Evolutionary conservation across 2,888 invertebrate genomes (phyloP).

Genomic region (Uloborus plumipes): DNA sequence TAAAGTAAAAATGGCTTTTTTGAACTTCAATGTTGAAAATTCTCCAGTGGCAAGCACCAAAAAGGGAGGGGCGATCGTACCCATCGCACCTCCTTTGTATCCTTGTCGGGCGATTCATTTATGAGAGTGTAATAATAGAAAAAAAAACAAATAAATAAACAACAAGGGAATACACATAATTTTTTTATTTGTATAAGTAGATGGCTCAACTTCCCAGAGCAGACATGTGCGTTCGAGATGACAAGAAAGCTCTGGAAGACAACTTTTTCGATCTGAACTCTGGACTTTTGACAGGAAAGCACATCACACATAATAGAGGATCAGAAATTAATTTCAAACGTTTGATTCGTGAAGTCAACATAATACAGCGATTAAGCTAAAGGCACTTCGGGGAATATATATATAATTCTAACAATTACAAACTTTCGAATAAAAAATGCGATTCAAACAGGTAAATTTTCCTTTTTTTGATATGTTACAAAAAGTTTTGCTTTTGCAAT

Average conservation of each 20-base stretch:
- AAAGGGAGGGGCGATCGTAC: no score
- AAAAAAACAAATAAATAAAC: no score
- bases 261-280: constrained; percentile 22
- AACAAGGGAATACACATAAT: constrained; percentile 12
- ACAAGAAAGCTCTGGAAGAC: constrained; percentile 50
- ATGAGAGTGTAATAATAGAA: no score
- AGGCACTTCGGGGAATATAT: constrained; percentile 2
- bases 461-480: neutral
- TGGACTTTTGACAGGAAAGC: constrained; percentile 37
- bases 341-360: constrained; percentile 3
- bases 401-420: neutral
- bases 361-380: neutral
- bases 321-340: neutral
- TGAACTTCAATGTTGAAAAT: no score
- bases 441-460: neutral
- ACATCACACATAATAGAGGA: constrained; percentile 33
- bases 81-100: no score
- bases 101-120: no score
- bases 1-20: no score
- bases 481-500: neutral
- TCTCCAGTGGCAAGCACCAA: no score
- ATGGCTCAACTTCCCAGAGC: constrained; percentile 60
- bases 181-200: constrained; percentile 60
- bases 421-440: neutral
- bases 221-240: constrained; percentile 59